A percentile compares a stretch with the other conserved stretches of the same genome.
Evolutionary conservation across 2,888 invertebrate genomes (phyloP).

Genomic region (Sabatieria punctata): DNA sequence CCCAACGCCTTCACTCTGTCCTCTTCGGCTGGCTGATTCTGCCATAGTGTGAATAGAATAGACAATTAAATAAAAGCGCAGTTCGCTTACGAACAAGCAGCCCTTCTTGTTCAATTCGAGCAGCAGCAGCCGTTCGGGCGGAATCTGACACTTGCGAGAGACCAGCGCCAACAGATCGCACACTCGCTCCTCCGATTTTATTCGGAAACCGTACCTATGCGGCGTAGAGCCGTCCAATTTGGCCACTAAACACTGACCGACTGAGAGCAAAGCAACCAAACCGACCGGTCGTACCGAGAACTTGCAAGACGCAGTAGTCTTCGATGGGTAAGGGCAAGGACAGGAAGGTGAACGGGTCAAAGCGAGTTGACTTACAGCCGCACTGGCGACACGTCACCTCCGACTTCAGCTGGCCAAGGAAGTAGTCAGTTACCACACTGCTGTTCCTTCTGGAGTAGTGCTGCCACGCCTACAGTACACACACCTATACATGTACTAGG

Average conservation of each 20-base stretch:
- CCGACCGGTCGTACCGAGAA: conserved; percentile 47
- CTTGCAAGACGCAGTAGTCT: conserved; percentile 56
- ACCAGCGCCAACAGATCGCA: conserved; percentile 53
- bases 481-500: too few relatives aligned
- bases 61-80: too few relatives aligned
- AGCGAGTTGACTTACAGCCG: conserved; percentile 62
- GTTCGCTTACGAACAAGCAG: conserved; percentile 10
- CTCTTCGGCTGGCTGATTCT: not conserved
- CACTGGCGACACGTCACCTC: conserved; percentile 65
- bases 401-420: conserved; percentile 79
- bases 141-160: conserved; percentile 38
- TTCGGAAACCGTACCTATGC: conserved; percentile 60
- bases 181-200: conserved; percentile 55
- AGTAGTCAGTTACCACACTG: conserved; percentile 70
- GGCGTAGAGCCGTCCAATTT: conserved; percentile 57
- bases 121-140: conserved; percentile 26
- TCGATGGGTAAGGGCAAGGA: conserved; percentile 78
- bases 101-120: conserved; percentile 14
- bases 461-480: conserved; percentile 66
- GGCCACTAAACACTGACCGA: conserved; percentile 31
- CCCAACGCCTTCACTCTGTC: not conserved
- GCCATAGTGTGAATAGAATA: not conserved
- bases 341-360: conserved; percentile 78
- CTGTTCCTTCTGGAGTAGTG: conserved; percentile 62
- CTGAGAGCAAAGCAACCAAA: too few relatives aligned